Percentiles rank a stretch among this genome's conserved stretches.
Evolutionary conservation across 2,113 vertebrate species (phyloP).

Genomic region (Psilopogon haemacephalus): DNA sequence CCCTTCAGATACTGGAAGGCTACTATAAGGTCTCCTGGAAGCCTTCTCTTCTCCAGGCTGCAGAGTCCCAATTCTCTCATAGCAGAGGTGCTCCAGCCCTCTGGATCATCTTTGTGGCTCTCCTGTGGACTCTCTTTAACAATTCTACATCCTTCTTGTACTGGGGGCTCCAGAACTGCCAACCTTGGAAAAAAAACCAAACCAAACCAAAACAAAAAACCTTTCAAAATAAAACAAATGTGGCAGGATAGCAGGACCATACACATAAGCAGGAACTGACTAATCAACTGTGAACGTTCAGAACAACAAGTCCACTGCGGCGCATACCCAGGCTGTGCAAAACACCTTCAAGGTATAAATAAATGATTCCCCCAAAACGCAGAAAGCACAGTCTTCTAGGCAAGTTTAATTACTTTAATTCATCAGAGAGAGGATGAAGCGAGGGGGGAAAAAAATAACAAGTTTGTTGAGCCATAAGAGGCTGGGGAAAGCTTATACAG

Average conservation of each 20-base stretch:
- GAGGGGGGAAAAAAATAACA: background rate
- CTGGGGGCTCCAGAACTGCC: too few species aligned
- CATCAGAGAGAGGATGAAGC: background rate
- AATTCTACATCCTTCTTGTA: too few species aligned
- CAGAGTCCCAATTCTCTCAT: too few species aligned
- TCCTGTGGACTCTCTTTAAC: too few species aligned
- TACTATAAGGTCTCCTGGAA: too few species aligned
- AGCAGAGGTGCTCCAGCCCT: too few species aligned
- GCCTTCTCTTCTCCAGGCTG: too few species aligned
- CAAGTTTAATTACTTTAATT: background rate
- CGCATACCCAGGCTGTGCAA: background rate
- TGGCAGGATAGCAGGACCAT: background rate
- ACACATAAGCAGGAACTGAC: background rate
- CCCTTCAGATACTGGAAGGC: too few species aligned
- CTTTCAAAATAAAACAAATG: background rate
- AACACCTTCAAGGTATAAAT: background rate
- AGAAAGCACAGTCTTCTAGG: background rate
- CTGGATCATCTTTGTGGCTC: too few species aligned
- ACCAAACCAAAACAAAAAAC: too few species aligned
- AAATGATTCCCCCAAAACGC: background rate
- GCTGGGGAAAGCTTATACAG: background rate
- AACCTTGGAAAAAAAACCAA: too few species aligned
- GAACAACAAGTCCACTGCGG: background rate
- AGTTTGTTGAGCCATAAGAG: background rate
- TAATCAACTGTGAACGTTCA: background rate